Conservation (phyloP, 2,113 vertebrate species). For the Ctenodactylus gundi region DNA sequence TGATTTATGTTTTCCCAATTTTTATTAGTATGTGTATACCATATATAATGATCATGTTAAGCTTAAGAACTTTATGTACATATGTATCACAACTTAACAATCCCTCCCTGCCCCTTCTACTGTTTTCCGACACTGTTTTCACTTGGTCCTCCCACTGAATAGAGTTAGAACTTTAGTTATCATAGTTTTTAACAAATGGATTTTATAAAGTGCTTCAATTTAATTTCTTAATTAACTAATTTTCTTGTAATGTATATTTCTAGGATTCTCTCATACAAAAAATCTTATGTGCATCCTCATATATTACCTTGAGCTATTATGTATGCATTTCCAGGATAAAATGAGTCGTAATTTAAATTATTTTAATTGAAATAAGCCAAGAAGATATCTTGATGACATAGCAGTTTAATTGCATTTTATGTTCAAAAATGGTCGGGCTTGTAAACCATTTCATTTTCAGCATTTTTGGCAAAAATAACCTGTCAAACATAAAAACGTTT, state of each 20-base stretch:
- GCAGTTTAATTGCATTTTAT: neutral
- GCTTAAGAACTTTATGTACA: no score
- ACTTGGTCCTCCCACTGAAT: no score
- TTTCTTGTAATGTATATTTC: neutral
- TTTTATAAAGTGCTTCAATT: neutral
- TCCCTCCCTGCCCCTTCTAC: no score
- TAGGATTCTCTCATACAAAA: neutral
- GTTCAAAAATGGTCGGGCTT: neutral
- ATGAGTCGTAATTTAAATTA: neutral
- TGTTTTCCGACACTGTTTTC: no score
- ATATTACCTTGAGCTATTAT: neutral
- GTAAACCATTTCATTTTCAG: neutral
- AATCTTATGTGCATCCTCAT: neutral
- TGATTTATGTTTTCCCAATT: neutral
- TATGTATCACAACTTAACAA: no score
- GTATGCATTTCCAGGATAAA: neutral
- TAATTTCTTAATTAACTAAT: neutral
- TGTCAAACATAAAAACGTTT: neutral
- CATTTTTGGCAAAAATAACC: neutral
- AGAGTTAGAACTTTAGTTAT: no score
- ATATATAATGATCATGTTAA: no score
- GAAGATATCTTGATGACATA: neutral
- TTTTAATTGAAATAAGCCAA: neutral
- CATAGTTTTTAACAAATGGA: neutral
- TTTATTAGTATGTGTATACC: no score